Conservation (phyloP, 2,888 invertebrate genomes). For the Ophioninae sp. region DNA sequence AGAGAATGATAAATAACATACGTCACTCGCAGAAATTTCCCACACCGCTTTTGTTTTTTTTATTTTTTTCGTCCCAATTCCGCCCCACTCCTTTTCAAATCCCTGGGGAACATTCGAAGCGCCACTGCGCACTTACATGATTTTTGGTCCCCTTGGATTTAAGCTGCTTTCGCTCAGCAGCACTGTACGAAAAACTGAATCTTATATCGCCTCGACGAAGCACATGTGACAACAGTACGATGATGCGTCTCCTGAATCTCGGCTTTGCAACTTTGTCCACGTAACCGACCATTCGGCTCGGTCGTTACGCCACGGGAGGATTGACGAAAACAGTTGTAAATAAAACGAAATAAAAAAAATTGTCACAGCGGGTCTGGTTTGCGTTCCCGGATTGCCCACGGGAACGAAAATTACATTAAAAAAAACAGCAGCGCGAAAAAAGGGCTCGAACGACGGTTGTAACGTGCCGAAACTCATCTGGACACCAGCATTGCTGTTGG, state of each 20-base stretch:
- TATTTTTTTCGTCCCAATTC: not conserved
- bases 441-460: constrained; percentile 11
- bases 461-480: constrained; percentile 26
- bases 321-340: not conserved
- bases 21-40: not conserved
- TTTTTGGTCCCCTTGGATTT: constrained; percentile 37
- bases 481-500: not conserved
- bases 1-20: not conserved
- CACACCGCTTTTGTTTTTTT: not conserved
- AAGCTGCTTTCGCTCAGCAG: not conserved
- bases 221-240: constrained; percentile 50
- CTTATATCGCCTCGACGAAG: not conserved
- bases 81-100: not conserved
- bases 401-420: constrained; percentile 30
- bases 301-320: constrained; percentile 37
- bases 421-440: constrained; percentile 19
- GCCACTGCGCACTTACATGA: constrained; percentile 27
- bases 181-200: constrained; percentile 19
- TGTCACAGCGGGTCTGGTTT: constrained; percentile 32
- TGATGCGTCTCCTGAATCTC: constrained; percentile 27
- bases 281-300: constrained; percentile 45
- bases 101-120: constrained; percentile 21
- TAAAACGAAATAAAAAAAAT: constrained; percentile 27
- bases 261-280: constrained; percentile 18
- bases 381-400: constrained; percentile 49